Percentiles rank a stretch among this genome's conserved stretches.
Evolutionary conservation across 2,797 vertebrate species (phyloP).

Genomic region (Peromyscus nudipes): DNA sequence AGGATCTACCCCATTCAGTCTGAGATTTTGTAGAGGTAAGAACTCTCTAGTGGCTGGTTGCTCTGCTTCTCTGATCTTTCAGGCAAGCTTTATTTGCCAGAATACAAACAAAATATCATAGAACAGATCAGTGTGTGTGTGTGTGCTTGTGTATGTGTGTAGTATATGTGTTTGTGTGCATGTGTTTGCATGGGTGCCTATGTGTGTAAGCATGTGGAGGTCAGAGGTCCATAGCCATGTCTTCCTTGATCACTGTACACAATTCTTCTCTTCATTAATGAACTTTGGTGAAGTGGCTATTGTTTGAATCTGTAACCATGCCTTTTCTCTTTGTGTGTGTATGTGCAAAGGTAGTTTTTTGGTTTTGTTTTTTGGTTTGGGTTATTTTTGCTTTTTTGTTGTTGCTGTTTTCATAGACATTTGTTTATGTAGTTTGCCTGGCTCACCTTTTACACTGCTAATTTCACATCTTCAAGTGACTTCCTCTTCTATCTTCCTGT

Average conservation of each 20-base stretch:
- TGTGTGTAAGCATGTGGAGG: background rate
- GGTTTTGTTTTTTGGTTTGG: background rate
- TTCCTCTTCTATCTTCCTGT: background rate
- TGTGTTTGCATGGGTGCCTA: background rate
- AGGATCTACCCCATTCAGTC: no score
- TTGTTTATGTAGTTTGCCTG: background rate
- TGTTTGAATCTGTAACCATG: conserved; percentile 6
- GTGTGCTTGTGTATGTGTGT: background rate
- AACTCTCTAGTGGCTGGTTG: no score
- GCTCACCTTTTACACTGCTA: background rate
- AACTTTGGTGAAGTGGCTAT: background rate
- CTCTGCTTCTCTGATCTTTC: no score
- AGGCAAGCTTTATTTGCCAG: no score
- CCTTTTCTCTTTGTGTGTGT: conserved; percentile 4
- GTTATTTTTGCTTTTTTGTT: background rate
- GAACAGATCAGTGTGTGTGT: no score
- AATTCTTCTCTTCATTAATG: background rate
- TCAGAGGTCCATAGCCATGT: background rate
- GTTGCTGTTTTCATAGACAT: background rate
- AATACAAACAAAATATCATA: no score
- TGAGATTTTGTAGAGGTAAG: no score
- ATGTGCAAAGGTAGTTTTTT: conserved; percentile 5
- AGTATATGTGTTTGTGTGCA: background rate
- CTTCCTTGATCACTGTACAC: background rate
- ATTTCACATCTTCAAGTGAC: background rate